A percentile compares a stretch with the other conserved stretches of the same genome.
Evolutionary conservation across 2,797 vertebrate species (phyloP).

Genomic region (Trichosurus vulpecula): DNA sequence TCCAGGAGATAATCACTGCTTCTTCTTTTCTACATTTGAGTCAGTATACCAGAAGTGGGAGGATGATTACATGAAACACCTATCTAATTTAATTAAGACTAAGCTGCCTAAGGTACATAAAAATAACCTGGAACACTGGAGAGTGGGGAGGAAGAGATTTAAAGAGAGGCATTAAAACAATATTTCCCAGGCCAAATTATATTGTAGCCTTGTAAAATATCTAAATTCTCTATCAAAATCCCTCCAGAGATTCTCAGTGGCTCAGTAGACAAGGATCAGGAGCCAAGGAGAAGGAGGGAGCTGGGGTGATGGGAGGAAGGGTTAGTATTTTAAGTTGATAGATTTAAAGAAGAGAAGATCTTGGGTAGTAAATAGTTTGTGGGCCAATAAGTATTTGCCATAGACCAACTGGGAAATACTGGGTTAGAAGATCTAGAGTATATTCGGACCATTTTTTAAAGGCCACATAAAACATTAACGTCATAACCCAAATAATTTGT

Average conservation of each 20-base stretch:
- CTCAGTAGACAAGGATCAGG: neutral
- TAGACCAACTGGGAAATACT: neutral
- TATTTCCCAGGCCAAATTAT: neutral
- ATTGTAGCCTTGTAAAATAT: neutral
- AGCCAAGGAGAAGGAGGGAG: neutral
- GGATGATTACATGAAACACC: neutral
- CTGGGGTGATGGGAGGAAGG: neutral
- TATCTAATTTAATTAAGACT: neutral
- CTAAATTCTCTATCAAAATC: neutral
- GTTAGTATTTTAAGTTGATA: neutral
- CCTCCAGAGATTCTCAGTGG: neutral
- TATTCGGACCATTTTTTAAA: neutral
- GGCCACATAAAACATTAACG: too few species aligned
- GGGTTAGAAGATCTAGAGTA: neutral
- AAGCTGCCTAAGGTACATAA: neutral
- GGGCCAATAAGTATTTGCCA: neutral
- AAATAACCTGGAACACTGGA: neutral
- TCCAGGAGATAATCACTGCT: neutral
- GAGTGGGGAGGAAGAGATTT: neutral
- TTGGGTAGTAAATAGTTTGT: neutral
- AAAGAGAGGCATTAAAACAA: neutral
- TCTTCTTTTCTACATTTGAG: neutral
- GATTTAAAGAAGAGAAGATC: neutral
- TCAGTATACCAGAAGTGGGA: neutral
- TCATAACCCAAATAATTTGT: neutral